Percentiles rank a stretch among this genome's conserved stretches.
phyloP scores from a whole-genome alignment of 2,797 vertebrate genomes.

The Picus viridis region DNA sequence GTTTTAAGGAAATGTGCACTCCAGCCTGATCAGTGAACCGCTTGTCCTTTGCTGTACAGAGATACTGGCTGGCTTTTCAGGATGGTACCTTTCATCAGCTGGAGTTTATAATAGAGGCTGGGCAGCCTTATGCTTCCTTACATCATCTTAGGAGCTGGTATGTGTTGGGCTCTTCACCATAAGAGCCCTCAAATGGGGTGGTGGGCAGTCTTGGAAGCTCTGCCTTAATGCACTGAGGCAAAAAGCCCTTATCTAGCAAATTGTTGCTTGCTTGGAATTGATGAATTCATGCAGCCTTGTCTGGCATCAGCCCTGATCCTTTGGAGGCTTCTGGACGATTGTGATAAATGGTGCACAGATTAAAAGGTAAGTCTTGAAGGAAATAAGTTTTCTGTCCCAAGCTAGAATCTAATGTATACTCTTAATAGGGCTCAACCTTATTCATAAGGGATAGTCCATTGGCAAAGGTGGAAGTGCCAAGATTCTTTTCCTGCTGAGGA shows the following conservation, averaged over 20 bases:
- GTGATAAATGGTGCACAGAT: background rate
- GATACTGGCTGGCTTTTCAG: background rate
- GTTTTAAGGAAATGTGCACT: background rate
- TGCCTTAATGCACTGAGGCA: rapidly evolving
- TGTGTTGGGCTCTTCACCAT: rapidly evolving
- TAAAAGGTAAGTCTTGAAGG: background rate
- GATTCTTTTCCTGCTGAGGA: background rate
- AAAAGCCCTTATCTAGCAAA: rapidly evolving
- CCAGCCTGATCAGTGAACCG: background rate
- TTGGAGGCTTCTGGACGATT: background rate
- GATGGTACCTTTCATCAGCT: background rate
- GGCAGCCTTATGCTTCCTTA: background rate
- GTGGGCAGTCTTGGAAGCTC: background rate
- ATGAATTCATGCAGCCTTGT: background rate
- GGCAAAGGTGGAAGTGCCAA: background rate
- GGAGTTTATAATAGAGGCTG: background rate
- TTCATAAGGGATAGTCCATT: background rate
- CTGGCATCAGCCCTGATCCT: background rate
- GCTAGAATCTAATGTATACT: background rate
- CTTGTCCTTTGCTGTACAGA: background rate
- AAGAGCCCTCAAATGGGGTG: background rate
- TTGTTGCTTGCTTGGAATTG: background rate
- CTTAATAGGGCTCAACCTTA: background rate
- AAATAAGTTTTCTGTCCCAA: background rate
- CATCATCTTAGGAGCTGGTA: background rate